Base-by-base conservation (phyloP, 2,888 invertebrate species). In the Philhelius pedissequus region DNA sequence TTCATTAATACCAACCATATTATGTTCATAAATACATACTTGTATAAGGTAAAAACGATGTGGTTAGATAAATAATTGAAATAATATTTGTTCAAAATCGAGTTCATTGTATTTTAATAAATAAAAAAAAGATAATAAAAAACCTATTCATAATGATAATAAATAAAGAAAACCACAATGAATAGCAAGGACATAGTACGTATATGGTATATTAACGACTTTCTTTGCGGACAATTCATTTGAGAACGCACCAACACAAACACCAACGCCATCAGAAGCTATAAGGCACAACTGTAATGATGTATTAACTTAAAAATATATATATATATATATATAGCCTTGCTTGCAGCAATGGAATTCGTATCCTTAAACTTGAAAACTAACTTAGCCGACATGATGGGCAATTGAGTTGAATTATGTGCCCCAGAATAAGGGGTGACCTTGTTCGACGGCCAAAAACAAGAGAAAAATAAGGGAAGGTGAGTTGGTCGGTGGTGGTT, bases 261-360 rank as follows among this genome's bases (percentile, higher is more conserved):
- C n/a, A n/a, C n/a, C n/a, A n/a, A n/a, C n/a, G n/a, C n/a, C n/a
- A n/a, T n/a, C n/a, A n/a, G n/a, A n/a, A n/a, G n/a, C n/a, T n/a
- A 45, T 15, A 9, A 20, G 48, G 15, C 27, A 48, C 15, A 27
- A 18, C 22, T 43, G 66, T 64, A 64, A 75, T 64, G 54, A 54
- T 66, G 75, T 75, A 75, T 75, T 66, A 35, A 66, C 48, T 38
- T 66, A 58, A 68, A 56, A 38, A 75, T 27, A n/a, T n/a, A n/a
- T n/a, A n/a, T n/a, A n/a, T n/a, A n/a, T n/a, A n/a, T n/a, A n/a
- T n/a, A n/a, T n/a, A n/a, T n/a, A n/a, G n/a, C 48, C 30, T 18
- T 75, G 66, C 56, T 45, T 66, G 75, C 56, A 75, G 66, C 58
- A 68, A 50, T 75, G 66, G 38, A 68, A 75, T 75, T 66, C 75